phyloP scores from a whole-genome alignment of 2,797 vertebrate species.

The Lepilemur ruficaudatus region DNA sequence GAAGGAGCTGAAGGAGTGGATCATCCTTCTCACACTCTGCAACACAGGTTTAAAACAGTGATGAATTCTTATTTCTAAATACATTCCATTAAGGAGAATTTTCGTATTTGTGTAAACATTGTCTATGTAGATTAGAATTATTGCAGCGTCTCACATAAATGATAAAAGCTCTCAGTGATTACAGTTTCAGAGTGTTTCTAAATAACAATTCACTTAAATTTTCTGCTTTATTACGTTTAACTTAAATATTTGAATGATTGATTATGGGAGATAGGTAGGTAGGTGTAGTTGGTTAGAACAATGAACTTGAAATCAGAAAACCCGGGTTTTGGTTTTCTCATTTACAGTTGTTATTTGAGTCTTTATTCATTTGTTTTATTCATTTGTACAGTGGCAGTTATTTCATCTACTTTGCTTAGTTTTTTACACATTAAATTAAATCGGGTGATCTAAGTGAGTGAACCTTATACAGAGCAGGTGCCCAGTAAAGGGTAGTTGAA shows the following conservation, averaged over 20 bases:
- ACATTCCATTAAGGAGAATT: neutral
- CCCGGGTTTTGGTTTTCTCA: neutral
- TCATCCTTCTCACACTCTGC: conserved; percentile 93
- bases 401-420: neutral
- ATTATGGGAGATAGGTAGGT: neutral
- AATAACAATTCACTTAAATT: neutral
- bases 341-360: neutral
- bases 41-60: conserved; percentile 88
- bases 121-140: neutral
- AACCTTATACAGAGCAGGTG: neutral
- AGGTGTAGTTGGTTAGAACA: neutral
- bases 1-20: conserved; percentile 94
- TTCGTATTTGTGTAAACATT: neutral
- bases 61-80: conserved; percentile 1
- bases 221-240: conserved; percentile 30
- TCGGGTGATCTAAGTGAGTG: neutral
- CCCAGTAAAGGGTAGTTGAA: neutral
- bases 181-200: neutral
- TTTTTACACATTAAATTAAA: neutral
- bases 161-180: neutral
- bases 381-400: neutral
- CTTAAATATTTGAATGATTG: neutral
- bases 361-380: neutral
- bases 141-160: neutral
- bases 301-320: conserved; percentile 37